Evolutionary conservation across 2,797 vertebrate species (phyloP).

Genomic region (Antennarius maculatus): DNA sequence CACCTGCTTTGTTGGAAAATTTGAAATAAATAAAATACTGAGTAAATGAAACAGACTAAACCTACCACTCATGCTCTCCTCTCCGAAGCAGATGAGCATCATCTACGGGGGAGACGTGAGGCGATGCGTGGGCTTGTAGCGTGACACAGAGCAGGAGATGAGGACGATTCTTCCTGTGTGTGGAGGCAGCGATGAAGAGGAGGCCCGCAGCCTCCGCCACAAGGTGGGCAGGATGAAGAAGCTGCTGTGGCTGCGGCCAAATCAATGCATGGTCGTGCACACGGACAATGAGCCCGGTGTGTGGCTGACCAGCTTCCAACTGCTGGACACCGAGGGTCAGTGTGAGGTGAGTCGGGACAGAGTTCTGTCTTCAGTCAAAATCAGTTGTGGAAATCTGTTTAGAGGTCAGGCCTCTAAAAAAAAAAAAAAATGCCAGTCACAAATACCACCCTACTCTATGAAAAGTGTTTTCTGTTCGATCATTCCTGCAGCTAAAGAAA

Average conservation of each 20-base stretch:
- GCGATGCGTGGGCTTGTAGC: slow-evolving; percentile 43
- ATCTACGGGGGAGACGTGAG: slow-evolving; percentile 54
- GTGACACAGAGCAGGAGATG: slow-evolving; percentile 65
- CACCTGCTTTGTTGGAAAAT: background rate
- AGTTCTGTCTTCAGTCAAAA: too few relatives aligned
- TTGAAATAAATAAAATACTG: background rate
- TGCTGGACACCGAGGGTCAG: slow-evolving; percentile 62
- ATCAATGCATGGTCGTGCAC: slow-evolving; percentile 52
- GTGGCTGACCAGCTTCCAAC: slow-evolving; percentile 77
- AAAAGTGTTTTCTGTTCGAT: too few relatives aligned
- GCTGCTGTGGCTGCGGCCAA: slow-evolving; percentile 58
- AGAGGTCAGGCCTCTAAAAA: too few relatives aligned
- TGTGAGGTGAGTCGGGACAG: slow-evolving; percentile 63
- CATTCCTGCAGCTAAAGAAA: too few relatives aligned
- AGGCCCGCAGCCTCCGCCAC: slow-evolving; percentile 59
- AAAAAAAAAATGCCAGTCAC: too few relatives aligned
- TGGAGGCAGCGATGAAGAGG: slow-evolving; percentile 53
- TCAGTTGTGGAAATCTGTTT: too few relatives aligned
- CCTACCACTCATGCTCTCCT: slow-evolving; percentile 16
- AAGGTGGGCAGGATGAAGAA: slow-evolving; percentile 72
- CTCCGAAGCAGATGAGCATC: slow-evolving; percentile 63
- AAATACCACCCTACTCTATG: too few relatives aligned
- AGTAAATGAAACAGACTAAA: background rate
- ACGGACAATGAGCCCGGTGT: slow-evolving; percentile 70
- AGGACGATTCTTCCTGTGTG: slow-evolving; percentile 62